These are phyloP conservation scores for Nothoprocta pentlandii DNA, from an alignment of 2,113 vertebrate genomes.

Conservation along the genomic window DNA sequence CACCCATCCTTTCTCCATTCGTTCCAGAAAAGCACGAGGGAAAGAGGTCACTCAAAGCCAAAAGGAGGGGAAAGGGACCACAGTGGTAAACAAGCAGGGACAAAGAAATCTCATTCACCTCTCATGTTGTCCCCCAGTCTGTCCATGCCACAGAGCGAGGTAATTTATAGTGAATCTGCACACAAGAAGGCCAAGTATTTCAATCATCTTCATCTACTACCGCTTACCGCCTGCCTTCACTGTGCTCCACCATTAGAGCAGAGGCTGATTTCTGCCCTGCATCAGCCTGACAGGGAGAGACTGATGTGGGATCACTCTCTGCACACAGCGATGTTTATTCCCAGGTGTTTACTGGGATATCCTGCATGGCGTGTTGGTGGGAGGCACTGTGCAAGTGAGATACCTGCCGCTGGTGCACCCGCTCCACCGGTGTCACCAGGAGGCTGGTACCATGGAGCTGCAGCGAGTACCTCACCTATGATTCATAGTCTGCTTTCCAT, in stretches of 20 bases:
- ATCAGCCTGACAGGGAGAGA: not conserved
- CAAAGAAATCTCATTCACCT: not conserved
- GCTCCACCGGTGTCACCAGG: not conserved
- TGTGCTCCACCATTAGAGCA: not conserved
- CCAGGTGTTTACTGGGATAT: not conserved
- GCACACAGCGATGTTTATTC: not conserved
- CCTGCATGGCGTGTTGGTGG: not conserved
- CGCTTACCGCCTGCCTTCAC: not conserved
- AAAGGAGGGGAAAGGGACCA: not conserved
- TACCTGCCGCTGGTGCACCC: rapidly evolving
- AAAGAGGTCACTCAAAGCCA: not conserved
- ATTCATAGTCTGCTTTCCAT: not conserved
- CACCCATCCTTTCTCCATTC: not conserved
- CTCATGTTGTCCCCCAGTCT: not conserved
- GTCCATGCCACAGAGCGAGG: not conserved
- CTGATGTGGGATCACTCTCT: not conserved
- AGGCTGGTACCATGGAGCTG: not conserved
- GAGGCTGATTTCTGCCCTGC: not conserved
- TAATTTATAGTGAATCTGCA: not conserved
- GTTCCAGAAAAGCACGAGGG: not conserved
- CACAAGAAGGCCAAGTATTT: not conserved
- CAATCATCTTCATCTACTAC: not conserved
- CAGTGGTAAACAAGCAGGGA: not conserved
- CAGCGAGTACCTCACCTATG: not conserved
- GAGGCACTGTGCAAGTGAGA: not conserved